phyloP scores from a whole-genome alignment of 2,113 vertebrate genomes.

The Poecile atricapillus region DNA sequence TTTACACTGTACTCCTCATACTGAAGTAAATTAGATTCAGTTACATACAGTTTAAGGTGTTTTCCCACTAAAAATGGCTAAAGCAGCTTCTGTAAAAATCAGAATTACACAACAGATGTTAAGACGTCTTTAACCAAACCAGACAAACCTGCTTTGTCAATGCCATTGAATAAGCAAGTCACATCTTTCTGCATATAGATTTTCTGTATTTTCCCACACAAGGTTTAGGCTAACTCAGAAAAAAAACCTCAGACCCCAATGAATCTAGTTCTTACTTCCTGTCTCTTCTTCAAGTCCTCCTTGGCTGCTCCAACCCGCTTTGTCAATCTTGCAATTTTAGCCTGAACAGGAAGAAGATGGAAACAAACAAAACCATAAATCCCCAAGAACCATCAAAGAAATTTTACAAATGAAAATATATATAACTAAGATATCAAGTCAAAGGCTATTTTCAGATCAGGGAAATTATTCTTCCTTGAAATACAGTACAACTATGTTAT shows the following conservation, averaged over 20 bases:
- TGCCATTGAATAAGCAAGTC: not conserved
- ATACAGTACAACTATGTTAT: not conserved
- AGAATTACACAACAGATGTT: not conserved
- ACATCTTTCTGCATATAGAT: not conserved
- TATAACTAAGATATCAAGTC: not conserved
- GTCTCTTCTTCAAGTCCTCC: slow-evolving; percentile 88
- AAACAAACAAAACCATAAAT: not conserved
- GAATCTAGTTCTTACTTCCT: slow-evolving; percentile 80
- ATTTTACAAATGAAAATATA: not conserved
- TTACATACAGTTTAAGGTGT: not conserved
- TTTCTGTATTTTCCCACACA: not conserved
- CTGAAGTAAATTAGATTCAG: not conserved
- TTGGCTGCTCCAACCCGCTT: slow-evolving; percentile 92
- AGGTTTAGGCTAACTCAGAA: not conserved
- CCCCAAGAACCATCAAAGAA: not conserved
- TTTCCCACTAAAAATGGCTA: not conserved
- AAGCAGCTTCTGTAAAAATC: not conserved
- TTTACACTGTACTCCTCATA: not conserved
- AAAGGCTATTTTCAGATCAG: not conserved
- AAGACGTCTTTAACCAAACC: not conserved
- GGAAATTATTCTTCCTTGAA: not conserved
- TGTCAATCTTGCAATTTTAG: slow-evolving; percentile 89
- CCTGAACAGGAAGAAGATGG: slow-evolving; percentile 64
- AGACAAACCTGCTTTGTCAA: not conserved
- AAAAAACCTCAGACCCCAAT: not conserved